Evolutionary conservation across 2,888 invertebrate genomes (phyloP).

Genomic region (Nudaria mundana): DNA sequence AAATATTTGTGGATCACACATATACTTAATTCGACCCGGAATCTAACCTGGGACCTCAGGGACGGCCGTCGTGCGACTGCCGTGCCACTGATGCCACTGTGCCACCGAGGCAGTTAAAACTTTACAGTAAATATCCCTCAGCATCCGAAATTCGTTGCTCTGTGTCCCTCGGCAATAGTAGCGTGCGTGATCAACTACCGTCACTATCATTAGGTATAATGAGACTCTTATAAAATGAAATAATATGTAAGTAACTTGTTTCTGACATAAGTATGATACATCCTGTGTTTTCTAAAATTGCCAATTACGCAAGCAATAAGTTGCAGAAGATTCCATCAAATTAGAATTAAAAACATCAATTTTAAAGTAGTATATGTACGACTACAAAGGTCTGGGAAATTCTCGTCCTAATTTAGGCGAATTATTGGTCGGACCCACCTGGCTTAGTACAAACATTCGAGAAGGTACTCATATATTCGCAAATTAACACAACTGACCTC

Average conservation of each 20-base stretch:
- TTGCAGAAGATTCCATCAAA: conserved; percentile 24
- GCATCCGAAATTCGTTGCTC: no score
- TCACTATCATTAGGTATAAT: conserved; percentile 22
- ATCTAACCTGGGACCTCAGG: no score
- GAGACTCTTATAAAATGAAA: conserved; percentile 16
- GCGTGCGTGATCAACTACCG: conserved; percentile 3
- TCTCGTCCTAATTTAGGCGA: conserved; percentile 51
- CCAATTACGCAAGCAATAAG: conserved; percentile 17
- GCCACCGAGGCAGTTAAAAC: no score
- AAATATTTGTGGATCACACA: no score
- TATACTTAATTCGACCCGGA: no score
- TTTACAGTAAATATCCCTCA: no score
- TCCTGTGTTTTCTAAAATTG: conserved; percentile 24
- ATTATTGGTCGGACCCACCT: conserved; percentile 59
- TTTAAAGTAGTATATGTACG: conserved; percentile 37
- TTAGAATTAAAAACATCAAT: conserved; percentile 23
- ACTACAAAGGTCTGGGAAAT: conserved; percentile 47
- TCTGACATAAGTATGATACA: no score
- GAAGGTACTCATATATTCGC: conserved; percentile 52
- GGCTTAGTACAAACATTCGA: conserved; percentile 48
- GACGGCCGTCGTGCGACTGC: no score
- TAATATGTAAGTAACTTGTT: no score
- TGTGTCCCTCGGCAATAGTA: neutral
- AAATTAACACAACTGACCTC: conserved; percentile 59
- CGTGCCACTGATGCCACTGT: no score